Evolutionary conservation across 2,113 vertebrate species (phyloP).

Genomic region (Melanostigma gelatinosum): DNA sequence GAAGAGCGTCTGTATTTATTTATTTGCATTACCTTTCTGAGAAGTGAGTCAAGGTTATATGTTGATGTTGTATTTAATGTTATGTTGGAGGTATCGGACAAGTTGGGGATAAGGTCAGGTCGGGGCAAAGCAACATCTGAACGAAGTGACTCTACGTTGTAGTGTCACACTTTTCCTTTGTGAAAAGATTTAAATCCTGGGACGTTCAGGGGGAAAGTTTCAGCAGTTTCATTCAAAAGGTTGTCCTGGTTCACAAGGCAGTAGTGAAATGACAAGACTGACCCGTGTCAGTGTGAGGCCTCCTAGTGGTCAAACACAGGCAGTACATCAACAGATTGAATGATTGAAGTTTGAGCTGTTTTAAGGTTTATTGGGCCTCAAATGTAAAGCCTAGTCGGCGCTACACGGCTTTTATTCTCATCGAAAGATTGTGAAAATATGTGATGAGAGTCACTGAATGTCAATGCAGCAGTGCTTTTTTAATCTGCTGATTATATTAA

Average conservation of each 20-base stretch:
- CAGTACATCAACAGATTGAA: slow-evolving; percentile 22
- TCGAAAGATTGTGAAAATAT: not conserved
- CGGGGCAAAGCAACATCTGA: not conserved
- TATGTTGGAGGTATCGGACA: not conserved
- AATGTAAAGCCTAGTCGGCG: not conserved
- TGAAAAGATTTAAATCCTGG: not conserved
- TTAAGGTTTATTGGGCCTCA: not conserved
- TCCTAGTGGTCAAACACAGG: slow-evolving; percentile 40
- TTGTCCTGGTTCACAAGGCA: not conserved
- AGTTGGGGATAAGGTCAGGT: not conserved
- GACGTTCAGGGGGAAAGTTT: not conserved
- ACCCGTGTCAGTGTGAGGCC: slow-evolving; percentile 23
- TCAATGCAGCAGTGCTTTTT: no score
- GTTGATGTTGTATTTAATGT: not conserved
- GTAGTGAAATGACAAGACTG: not conserved
- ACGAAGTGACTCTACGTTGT: not conserved
- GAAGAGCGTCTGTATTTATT: slow-evolving; percentile 29
- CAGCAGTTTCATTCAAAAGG: not conserved
- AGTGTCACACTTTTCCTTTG: not conserved
- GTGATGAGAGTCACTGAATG: not conserved
- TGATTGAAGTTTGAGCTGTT: not conserved
- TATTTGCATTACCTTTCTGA: slow-evolving; percentile 11
- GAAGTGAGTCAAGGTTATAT: not conserved
- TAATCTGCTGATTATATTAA: not conserved
- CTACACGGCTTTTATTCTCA: not conserved